Percentiles rank a stretch among this genome's conserved stretches.
Conservation (phyloP, 2,113 vertebrate genomes). For the cat (Felis catus) region DNA sequence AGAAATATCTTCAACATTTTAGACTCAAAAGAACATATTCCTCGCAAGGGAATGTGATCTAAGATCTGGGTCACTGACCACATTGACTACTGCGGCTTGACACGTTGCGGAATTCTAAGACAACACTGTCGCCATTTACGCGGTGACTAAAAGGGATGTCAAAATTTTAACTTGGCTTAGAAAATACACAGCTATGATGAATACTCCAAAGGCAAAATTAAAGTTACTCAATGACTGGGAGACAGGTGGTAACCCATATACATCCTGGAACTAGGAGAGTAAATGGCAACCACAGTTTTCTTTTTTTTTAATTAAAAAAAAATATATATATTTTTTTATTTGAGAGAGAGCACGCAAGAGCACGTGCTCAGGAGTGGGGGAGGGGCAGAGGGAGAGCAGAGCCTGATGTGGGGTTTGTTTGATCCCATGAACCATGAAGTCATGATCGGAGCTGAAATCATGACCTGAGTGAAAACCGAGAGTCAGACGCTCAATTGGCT, state of each 20-base stretch:
- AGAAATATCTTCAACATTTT: neutral
- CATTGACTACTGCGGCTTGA: neutral
- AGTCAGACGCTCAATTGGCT: too few species aligned
- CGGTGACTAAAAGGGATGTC: neutral
- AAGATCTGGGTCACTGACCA: constrained; percentile 25
- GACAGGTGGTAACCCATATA: neutral
- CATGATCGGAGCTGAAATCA: too few species aligned
- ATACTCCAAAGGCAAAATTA: constrained; percentile 31
- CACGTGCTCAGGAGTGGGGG: too few species aligned
- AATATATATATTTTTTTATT: too few species aligned
- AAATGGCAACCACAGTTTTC: neutral
- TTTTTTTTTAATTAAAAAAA: too few species aligned
- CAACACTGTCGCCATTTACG: neutral
- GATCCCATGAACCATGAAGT: too few species aligned
- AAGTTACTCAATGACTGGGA: neutral
- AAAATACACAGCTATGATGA: neutral
- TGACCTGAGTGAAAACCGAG: too few species aligned
- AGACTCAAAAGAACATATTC: neutral
- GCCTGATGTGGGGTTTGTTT: too few species aligned
- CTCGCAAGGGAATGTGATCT: neutral
- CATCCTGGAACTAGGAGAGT: neutral
- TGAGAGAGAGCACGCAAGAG: too few species aligned
- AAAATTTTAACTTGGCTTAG: neutral
- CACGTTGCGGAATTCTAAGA: neutral
- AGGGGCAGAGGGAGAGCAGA: too few species aligned